These are phyloP conservation scores for Odocoileus hemionus DNA, from an alignment of 2,113 vertebrate genomes.

Conservation along the genomic window DNA sequence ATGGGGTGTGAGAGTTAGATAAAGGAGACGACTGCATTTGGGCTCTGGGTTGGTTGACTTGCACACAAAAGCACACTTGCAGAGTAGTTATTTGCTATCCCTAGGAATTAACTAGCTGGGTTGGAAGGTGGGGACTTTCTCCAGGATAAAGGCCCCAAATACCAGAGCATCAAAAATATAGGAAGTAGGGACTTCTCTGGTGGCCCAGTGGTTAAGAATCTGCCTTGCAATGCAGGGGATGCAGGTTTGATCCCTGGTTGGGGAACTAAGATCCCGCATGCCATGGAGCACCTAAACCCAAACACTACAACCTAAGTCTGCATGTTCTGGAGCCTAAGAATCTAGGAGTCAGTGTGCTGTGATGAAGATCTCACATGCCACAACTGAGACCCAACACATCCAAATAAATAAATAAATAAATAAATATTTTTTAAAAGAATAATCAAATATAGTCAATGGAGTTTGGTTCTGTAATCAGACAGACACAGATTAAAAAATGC, in stretches of 20 bases:
- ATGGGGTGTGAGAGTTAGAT: not conserved
- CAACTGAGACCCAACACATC: not conserved
- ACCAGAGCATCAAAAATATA: not conserved
- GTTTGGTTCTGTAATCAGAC: not conserved
- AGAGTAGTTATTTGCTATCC: not conserved
- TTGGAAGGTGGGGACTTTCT: rapidly evolving
- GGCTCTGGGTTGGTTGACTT: not conserved
- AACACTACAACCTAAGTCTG: not conserved
- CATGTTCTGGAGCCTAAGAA: not conserved
- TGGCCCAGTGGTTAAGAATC: not conserved
- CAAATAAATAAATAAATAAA: not conserved
- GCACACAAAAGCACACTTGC: not conserved
- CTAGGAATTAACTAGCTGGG: not conserved
- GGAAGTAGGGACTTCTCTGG: not conserved
- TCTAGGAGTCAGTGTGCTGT: rapidly evolving
- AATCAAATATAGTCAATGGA: not conserved
- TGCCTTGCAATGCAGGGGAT: not conserved
- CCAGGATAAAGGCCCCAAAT: not conserved
- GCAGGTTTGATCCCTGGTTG: not conserved
- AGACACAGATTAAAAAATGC: not conserved
- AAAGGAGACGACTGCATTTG: not conserved
- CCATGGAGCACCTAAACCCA: not conserved
- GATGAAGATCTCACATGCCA: not conserved
- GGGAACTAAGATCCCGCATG: not conserved
- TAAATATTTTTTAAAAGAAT: not conserved